phyloP scores from a whole-genome alignment of 2,113 vertebrate species.

The Erinaceus europaeus region DNA sequence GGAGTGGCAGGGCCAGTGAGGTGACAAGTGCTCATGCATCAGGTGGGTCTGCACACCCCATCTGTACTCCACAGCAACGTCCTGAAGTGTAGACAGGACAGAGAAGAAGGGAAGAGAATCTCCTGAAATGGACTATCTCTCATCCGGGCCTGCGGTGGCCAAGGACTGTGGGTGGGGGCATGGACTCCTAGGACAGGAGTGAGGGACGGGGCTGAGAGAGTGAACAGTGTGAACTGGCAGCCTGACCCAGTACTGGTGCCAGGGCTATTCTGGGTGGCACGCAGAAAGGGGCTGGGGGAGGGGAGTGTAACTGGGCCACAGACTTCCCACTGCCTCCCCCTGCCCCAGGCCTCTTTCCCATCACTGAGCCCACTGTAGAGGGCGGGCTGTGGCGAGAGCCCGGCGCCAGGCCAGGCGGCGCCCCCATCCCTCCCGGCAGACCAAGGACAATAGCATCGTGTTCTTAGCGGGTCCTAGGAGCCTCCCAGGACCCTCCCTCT shows the following conservation, averaged over 20 bases:
- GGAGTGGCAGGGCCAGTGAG: too few species aligned
- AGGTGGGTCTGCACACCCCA: background rate
- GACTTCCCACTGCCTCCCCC: background rate
- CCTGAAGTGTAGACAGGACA: background rate
- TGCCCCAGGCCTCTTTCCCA: constrained; percentile 36
- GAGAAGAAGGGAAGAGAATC: background rate
- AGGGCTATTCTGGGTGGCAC: constrained; percentile 57
- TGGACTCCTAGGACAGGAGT: background rate
- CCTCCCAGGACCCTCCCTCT: background rate
- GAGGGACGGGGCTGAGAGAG: background rate
- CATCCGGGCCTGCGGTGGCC: too few species aligned
- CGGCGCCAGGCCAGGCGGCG: background rate
- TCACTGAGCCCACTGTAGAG: background rate
- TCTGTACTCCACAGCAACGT: background rate
- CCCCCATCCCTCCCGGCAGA: background rate
- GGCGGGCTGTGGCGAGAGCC: background rate
- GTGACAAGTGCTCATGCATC: too few species aligned
- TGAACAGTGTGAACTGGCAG: constrained; percentile 37
- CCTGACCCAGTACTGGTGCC: constrained; percentile 35
- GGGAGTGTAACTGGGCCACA: constrained; percentile 36
- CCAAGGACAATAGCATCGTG: too few species aligned
- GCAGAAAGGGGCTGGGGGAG: background rate
- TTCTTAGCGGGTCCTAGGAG: background rate
- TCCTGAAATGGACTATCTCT: too few species aligned
- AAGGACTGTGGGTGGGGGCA: too few species aligned